Evolutionary conservation across 2,888 invertebrate species (phyloP).

Genomic region (Habroteleia sp.): DNA sequence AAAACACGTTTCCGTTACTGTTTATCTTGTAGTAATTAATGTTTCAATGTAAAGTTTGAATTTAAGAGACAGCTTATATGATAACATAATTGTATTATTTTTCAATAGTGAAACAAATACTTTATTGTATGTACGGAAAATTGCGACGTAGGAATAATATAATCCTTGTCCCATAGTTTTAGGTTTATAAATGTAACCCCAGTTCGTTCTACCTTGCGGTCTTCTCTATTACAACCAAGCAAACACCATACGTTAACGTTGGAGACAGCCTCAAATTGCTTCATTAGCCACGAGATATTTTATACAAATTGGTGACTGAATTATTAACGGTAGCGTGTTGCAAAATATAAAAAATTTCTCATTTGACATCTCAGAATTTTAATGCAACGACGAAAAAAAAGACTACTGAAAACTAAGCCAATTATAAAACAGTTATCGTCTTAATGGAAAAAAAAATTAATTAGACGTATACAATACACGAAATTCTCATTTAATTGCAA

Average conservation of each 20-base stretch:
- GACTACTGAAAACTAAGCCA: slow-evolving; percentile 1
- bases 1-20: too few species aligned
- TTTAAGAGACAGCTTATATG: slow-evolving; percentile 1
- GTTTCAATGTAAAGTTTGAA: not conserved
- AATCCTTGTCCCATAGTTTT: slow-evolving; percentile 27
- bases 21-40: too few species aligned
- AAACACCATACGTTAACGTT: slow-evolving; percentile 77
- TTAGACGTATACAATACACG: too few species aligned
- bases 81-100: slow-evolving; percentile 20
- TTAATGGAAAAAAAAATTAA: too few species aligned
- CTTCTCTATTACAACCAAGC: slow-evolving; percentile 72
- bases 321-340: slow-evolving; percentile 68
- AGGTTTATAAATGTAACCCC: slow-evolving; percentile 65
- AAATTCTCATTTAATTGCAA: too few species aligned
- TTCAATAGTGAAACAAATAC: slow-evolving; percentile 6
- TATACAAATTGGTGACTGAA: slow-evolving; percentile 80
- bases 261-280: slow-evolving; percentile 80
- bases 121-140: slow-evolving; percentile 5
- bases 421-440: too few species aligned
- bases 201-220: slow-evolving; percentile 54
- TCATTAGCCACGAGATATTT: slow-evolving; percentile 80
- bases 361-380: slow-evolving; percentile 71
- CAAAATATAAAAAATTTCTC: slow-evolving; percentile 72
- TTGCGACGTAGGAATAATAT: slow-evolving; percentile 32
- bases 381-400: slow-evolving; percentile 13